phyloP scores from a whole-genome alignment of 2,113 vertebrate genomes.

The Kobus ellipsiprymnus region DNA sequence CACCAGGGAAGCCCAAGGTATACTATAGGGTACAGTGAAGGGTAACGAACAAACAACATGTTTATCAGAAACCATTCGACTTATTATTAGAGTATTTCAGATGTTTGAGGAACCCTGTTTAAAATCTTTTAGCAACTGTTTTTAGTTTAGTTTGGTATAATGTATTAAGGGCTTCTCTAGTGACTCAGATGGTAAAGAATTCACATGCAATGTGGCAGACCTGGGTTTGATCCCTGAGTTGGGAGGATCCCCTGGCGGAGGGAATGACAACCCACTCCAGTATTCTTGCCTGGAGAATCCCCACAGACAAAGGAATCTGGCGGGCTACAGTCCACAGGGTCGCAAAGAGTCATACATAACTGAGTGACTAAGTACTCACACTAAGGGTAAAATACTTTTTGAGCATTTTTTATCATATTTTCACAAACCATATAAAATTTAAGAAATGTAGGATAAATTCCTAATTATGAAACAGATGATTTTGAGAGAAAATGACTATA shows the following conservation, averaged over 20 bases:
- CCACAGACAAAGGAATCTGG: background rate
- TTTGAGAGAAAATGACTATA: background rate
- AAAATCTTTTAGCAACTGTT: background rate
- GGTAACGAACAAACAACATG: background rate
- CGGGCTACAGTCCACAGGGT: background rate
- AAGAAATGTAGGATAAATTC: background rate
- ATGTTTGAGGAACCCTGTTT: background rate
- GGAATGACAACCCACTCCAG: background rate
- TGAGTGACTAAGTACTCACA: background rate
- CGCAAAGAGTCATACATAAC: background rate
- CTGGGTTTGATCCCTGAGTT: background rate
- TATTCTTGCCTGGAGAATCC: background rate
- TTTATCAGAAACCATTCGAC: background rate
- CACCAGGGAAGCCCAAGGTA: background rate
- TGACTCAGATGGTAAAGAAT: background rate
- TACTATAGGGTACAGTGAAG: background rate
- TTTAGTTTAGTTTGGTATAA: slow-evolving; percentile 22
- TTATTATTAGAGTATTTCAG: background rate
- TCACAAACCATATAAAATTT: background rate
- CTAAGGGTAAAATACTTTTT: background rate
- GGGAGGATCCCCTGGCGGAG: background rate
- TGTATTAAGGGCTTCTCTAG: background rate
- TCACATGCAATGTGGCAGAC: background rate
- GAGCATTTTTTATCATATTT: background rate
- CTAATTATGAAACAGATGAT: background rate